Evolutionary conservation across 2,888 invertebrate species (phyloP).

Genomic region (Calliopum simillimum): DNA sequence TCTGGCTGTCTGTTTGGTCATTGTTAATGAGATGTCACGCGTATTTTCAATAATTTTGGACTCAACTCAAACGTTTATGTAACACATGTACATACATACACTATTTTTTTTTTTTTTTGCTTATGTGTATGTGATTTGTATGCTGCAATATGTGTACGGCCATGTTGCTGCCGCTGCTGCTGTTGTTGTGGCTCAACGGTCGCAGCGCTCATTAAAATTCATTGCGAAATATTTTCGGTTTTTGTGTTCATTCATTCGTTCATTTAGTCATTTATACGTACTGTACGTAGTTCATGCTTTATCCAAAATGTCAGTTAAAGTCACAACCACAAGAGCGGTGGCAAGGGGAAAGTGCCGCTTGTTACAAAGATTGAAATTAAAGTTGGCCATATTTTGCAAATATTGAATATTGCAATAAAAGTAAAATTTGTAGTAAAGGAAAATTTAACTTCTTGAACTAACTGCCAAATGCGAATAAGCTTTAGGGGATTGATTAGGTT

Average conservation of each 20-base stretch:
- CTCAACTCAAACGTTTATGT: conserved; percentile 7
- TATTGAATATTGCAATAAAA: too few species aligned
- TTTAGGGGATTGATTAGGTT: background rate
- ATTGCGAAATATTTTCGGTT: conserved; percentile 42
- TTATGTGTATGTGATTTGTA: background rate
- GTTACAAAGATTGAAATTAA: background rate
- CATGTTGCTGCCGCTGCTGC: conserved; percentile 9
- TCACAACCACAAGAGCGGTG: background rate
- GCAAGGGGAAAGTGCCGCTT: background rate
- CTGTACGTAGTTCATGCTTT: too few species aligned
- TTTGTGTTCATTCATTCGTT: conserved; percentile 22
- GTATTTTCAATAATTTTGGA: conserved; percentile 39
- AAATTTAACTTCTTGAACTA: too few species aligned
- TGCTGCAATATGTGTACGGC: background rate
- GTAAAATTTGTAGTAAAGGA: too few species aligned
- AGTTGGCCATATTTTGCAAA: too few species aligned
- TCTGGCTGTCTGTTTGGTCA: conserved; percentile 1
- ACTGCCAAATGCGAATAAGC: background rate
- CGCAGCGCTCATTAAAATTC: conserved; percentile 43
- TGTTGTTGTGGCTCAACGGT: conserved; percentile 4
- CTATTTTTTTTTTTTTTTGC: background rate
- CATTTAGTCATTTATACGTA: background rate
- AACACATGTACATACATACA: too few species aligned
- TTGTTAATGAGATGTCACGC: conserved; percentile 50
- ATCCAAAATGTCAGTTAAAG: conserved; percentile 28